Base-by-base conservation (phyloP, 2,888 invertebrate species). In the Aspidapion aeneum region DNA sequence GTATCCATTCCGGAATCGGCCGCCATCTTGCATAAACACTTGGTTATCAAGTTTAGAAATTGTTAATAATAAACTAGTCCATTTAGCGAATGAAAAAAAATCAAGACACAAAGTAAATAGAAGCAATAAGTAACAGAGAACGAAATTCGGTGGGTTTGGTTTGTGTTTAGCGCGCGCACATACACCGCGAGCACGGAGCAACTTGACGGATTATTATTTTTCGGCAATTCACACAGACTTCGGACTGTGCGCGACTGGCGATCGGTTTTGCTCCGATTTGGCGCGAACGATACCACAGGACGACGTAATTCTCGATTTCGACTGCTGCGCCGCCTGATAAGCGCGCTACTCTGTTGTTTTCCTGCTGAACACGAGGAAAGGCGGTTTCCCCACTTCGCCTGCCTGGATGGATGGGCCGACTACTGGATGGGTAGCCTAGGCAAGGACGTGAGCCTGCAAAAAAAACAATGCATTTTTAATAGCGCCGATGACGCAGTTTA, bases 1-100 rank as follows among this genome's bases (percentile, higher is more conserved):
- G 93, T 91, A 87, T 93, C 93, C 92, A 93, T 93, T 86, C 90
- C 90, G 86, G 91, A 90, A 85, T 93, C 93, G 84, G 92, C 92
- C 86, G 92, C 93, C 92, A 93, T 93, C 85, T 90, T 89, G 59
- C 57, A 56, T 58, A 59, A 60, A 60, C 63, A 60, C 48, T 50
- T 55, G 63, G 65, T 62, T 65, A 67, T 67, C 52, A 66, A 64
- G 67, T 65, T 35, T 35, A 35, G 12, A 35, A n/a, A n/a, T n/a
- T n/a, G n/a, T n/a, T n/a, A n/a, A n/a, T n/a, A 16, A 16, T 16
- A 49, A 49, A 49, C 49, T 49, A 16, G 16, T 12, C 49, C 16
- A 16, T 12, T 49, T 49, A 49, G n/a, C n/a, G n/a, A n/a, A n/a
- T n/a, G n/a, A n/a, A n/a, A n/a, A n/a, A n/a, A n/a, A n/a, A n/a